Percentiles rank a stretch among this genome's conserved stretches.
Conservation (phyloP, 2,888 invertebrate genomes). For the Scaptomyza flava region DNA sequence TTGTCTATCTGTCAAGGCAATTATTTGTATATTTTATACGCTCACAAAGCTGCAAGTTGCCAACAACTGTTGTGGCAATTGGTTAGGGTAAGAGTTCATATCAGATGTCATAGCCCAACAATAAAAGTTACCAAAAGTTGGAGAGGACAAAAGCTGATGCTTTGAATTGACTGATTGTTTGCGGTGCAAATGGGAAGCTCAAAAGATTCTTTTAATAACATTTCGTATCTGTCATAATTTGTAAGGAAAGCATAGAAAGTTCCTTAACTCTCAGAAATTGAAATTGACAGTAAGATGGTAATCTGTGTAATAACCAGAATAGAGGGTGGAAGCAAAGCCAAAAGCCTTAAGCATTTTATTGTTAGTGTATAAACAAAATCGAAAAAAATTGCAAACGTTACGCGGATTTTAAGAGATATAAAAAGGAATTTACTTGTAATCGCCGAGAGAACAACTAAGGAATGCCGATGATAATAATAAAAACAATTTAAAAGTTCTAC, state of each 20-base stretch:
- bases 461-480: constrained; percentile 60
- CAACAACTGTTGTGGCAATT: neutral
- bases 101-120: constrained; percentile 10
- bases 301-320: neutral
- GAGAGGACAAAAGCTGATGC: neutral
- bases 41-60: neutral
- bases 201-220: neutral
- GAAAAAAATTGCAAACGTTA: constrained; percentile 15
- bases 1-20: neutral
- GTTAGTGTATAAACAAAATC: neutral
- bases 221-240: neutral
- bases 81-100: constrained; percentile 1
- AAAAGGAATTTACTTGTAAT: neutral
- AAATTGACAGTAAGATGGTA: neutral
- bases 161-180: neutral
- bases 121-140: neutral
- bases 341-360: neutral
- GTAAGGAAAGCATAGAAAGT: neutral
- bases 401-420: neutral
- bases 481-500: constrained; percentile 68
- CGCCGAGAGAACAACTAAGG: neutral
- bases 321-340: neutral
- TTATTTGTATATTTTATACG: neutral
- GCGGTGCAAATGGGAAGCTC: neutral
- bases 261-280: neutral